Evolutionary conservation across 2,113 vertebrate species (phyloP), one percentile per base, ranked within the genome.

Genomic region (Odocoileus hemionus): DNA sequence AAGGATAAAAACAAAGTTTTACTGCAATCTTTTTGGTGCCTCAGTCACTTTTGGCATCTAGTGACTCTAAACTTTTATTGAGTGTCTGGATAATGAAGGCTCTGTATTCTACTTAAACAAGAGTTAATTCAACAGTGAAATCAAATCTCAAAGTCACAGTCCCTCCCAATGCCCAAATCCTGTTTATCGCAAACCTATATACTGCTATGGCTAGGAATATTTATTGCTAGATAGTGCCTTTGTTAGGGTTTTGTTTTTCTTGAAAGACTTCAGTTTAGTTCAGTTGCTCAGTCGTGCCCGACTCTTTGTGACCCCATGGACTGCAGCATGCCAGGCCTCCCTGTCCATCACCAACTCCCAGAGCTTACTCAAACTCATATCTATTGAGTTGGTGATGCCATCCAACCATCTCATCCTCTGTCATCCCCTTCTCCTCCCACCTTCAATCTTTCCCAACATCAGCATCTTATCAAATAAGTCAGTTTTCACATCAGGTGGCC

Each of bases 1-100:
- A 86, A 92, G 76, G 12, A 54, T 88, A 88, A 96, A 93, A 50
- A 6, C 50, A 89, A 96, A 74, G 30, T 93, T 91, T 98, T 84
- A 45, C 25, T 95, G 39, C 30, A 80, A 61, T 82, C 39, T 85
- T 89, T 93, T 91, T 95, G 50, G 23, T 84, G 43, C 17, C 47
- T 94, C 52, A 47, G 58, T 91, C 39, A 94, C 26, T 86, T 52
- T 89, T 91, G 60, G 43, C 14, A 87, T 92, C 82, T 19, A 92
- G 30, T 88, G 47, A 85, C 23, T 85, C 86, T 64, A 55, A 97
- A 80, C 43, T 89, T 91, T 94, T 95, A 70, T 58, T 91, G 39
- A 94, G 26, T 79, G n/a, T 84, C 43, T 89, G n/a, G 36, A n/a
- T 78, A 94, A 58, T 94, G 86, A 95, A 33, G 85, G 12, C 17